phyloP scores from a whole-genome alignment of 2,888 invertebrate genomes.

The Pecten maximus region DNA sequence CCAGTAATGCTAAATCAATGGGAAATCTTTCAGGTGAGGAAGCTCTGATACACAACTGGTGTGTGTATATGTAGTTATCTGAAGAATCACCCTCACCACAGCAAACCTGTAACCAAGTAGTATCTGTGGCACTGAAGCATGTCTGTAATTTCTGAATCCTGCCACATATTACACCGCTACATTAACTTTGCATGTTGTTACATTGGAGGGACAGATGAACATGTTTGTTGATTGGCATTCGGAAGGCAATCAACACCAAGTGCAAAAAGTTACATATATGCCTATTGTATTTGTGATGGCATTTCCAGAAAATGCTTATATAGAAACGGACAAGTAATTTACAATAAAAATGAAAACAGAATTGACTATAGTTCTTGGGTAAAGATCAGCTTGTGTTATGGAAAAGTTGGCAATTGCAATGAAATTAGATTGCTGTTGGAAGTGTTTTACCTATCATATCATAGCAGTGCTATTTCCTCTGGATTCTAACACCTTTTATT shows the following conservation, averaged over 20 bases:
- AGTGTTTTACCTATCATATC: neutral
- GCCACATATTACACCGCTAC: conserved; percentile 14
- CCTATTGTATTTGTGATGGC: conserved; percentile 4
- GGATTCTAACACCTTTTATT: neutral
- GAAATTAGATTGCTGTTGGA: neutral
- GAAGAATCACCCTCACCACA: neutral
- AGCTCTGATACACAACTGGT: neutral
- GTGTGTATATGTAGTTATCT: neutral
- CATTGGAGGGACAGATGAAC: conserved; percentile 26
- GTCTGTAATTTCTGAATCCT: neutral
- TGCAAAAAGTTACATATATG: neutral
- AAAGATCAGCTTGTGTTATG: neutral
- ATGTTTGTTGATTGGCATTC: neutral
- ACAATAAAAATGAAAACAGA: neutral
- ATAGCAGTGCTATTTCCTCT: neutral
- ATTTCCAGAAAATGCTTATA: conserved; percentile 19
- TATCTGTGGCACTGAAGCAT: conserved; percentile 8
- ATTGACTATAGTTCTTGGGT: neutral
- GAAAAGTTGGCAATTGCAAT: neutral
- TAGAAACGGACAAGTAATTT: neutral
- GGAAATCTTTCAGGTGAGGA: neutral
- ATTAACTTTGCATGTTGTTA: conserved; percentile 30
- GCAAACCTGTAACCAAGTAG: neutral
- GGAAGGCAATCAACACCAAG: conserved; percentile 16
- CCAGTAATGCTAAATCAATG: neutral